phyloP scores from a whole-genome alignment of 2,797 vertebrate genomes.

The Lepilemur ruficaudatus region DNA sequence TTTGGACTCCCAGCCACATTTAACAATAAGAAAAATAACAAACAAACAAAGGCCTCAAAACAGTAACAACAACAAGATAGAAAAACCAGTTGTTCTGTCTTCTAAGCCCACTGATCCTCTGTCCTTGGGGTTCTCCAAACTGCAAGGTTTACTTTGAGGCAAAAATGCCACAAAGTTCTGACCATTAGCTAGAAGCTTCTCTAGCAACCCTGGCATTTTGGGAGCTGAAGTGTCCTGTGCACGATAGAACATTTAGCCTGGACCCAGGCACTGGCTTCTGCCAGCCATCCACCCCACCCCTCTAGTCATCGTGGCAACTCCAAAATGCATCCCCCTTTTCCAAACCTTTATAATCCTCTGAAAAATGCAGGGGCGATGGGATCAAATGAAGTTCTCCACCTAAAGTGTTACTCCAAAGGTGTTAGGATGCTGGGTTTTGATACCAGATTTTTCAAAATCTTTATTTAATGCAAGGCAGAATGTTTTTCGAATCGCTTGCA shows the following conservation, averaged over 20 bases:
- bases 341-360: not conserved
- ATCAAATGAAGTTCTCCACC: not conserved
- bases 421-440: not conserved
- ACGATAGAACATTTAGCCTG: not conserved
- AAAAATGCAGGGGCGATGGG: not conserved
- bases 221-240: not conserved
- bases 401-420: not conserved
- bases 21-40: not conserved
- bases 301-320: not conserved
- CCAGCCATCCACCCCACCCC: not conserved
- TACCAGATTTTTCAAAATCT: conserved; percentile 28
- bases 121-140: not conserved
- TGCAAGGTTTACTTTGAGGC: not conserved
- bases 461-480: not conserved
- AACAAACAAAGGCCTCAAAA: not conserved
- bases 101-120: not conserved
- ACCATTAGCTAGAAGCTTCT: not conserved
- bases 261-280: not conserved
- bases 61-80: not conserved
- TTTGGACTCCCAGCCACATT: not conserved
- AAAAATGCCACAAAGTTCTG: not conserved
- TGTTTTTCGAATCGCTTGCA: not conserved
- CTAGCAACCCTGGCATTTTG: not conserved
- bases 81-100: not conserved
- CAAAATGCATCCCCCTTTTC: not conserved